Base-by-base conservation (phyloP, 2,888 invertebrate species). In the Catonia carolina region DNA sequence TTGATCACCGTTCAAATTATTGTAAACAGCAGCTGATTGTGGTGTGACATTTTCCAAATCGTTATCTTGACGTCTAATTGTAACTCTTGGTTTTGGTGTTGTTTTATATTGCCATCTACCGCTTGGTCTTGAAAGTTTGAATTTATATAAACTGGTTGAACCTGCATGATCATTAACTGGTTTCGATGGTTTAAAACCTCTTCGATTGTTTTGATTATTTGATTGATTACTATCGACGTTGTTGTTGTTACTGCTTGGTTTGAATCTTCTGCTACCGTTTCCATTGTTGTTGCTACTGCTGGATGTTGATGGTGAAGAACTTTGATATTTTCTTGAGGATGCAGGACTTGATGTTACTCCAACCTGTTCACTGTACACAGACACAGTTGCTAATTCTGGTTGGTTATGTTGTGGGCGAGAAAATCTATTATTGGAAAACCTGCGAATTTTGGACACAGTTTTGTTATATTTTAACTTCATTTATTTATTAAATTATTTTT, bases 81-180 rank as follows among this genome's bases (percentile, higher is more conserved):
- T 83, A 7, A 92, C 84, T 70, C 89, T 81, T 2, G 92, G 91
- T 71, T 90, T 92, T 0, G 90, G 85, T 20, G 90, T 87, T 8
- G 91, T 89, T 74, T 90, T 91, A 72, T 91, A 92, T 66, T 90
- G 89, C 92, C 92, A 92, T 64, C 92, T 82, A 53, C 91, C 90
- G 48, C 86, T 88, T 12, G 89, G 79, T 45, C 90, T 78, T 68
- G 89, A 87, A 41, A 91, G 74, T 71, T 90, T 91, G 67, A 89
- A 85, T 73, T 89, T 88, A 69, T 86, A 87, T 58, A 86, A 74
- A 62, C 84, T 83, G 36, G 82, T 81, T 4, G 82, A 76, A n/a
- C n/a, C n/a, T 18, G 76, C 70, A 18, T 49, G 64, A 20, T 60
- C 60, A 10, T 35, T 48, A 17, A 41, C 51, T 10, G 56, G 50